Evolutionary conservation across 2,797 vertebrate species (phyloP).

Genomic region (Lepidocolaptes lacrymiger): DNA sequence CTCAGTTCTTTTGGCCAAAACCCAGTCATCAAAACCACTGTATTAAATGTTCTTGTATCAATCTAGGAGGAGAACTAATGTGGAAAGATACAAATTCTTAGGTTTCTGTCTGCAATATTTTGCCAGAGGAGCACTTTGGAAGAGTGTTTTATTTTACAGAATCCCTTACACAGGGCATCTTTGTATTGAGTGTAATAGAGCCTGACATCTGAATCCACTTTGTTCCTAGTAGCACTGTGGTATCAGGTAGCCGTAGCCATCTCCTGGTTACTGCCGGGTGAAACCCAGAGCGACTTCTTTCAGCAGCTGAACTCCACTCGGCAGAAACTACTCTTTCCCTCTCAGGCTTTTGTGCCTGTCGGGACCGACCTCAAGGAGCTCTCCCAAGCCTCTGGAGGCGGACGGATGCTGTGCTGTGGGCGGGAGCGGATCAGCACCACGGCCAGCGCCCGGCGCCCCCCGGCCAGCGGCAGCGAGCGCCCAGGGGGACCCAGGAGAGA

Average conservation of each 20-base stretch:
- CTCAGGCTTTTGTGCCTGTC: neutral
- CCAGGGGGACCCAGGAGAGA: neutral
- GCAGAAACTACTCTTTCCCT: neutral
- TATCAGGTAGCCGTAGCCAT: slow-evolving; percentile 76
- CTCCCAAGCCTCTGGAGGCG: neutral
- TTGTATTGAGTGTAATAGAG: slow-evolving; percentile 52
- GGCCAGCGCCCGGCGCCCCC: slow-evolving; percentile 63
- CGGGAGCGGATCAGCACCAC: slow-evolving; percentile 76
- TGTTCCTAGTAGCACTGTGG: slow-evolving; percentile 57
- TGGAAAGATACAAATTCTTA: neutral
- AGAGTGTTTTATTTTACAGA: slow-evolving; percentile 42
- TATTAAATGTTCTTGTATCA: neutral
- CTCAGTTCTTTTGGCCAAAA: neutral
- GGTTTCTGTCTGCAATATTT: neutral
- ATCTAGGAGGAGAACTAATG: neutral
- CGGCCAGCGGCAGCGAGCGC: neutral
- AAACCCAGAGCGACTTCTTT: slow-evolving; percentile 52
- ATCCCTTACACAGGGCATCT: slow-evolving; percentile 11
- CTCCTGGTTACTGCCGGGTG: slow-evolving; percentile 71
- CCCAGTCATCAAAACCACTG: fast-evolving
- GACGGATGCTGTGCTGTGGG: neutral
- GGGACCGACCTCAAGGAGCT: neutral
- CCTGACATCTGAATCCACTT: slow-evolving; percentile 78
- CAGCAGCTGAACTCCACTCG: neutral
- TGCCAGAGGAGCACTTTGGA: neutral